Conservation (phyloP, 2,113 vertebrate genomes). For the Caranx ignobilis region DNA sequence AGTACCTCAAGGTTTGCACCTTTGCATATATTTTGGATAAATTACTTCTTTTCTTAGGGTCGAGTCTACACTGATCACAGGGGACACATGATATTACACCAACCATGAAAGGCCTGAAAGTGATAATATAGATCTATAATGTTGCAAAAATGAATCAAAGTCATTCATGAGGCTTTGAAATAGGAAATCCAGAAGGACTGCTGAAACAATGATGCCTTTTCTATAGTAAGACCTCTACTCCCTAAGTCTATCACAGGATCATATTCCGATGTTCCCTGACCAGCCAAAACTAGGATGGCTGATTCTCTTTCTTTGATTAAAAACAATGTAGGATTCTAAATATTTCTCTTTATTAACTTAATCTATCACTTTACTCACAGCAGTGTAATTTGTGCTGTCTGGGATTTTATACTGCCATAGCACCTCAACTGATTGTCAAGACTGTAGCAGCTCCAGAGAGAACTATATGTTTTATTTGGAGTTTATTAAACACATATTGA, state of each 20-base stretch:
- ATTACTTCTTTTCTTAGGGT: conserved; percentile 43
- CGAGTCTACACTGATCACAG: conserved; percentile 30
- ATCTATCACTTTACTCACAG: background rate
- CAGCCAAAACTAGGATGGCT: background rate
- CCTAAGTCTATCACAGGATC: background rate
- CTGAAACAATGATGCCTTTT: conserved; percentile 21
- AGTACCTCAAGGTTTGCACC: conserved; percentile 77
- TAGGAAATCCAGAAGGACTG: background rate
- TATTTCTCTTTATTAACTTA: background rate
- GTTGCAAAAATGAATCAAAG: conserved; percentile 8
- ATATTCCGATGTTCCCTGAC: conserved; percentile 9
- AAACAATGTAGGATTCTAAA: background rate
- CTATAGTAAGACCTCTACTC: background rate
- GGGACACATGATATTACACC: conserved; percentile 16
- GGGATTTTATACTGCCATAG: conserved; percentile 45
- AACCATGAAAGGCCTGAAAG: conserved; percentile 7
- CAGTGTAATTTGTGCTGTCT: conserved; percentile 21
- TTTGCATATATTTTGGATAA: conserved; percentile 67
- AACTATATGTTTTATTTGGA: conserved; percentile 8
- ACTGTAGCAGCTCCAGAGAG: conserved; percentile 65
- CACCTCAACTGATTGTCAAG: conserved; percentile 38
- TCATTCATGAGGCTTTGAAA: background rate
- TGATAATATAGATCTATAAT: background rate
- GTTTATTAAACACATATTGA: conserved; percentile 12
- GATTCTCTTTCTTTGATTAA: background rate